Base-by-base conservation (phyloP, 2,888 invertebrate genomes). In the Tanypteryx hageni region DNA sequence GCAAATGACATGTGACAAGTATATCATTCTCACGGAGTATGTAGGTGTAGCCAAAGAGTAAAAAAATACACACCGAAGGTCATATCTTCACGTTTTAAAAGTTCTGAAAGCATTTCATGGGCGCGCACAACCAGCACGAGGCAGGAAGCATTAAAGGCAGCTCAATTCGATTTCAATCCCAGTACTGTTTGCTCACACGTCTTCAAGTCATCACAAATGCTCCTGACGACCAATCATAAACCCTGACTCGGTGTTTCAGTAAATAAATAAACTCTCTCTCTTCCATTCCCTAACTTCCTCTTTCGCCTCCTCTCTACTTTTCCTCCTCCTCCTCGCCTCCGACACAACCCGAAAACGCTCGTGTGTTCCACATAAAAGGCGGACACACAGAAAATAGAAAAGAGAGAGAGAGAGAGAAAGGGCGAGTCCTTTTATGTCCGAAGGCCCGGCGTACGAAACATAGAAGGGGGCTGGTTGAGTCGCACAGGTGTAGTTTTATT, bases 191-290 rank as follows among this genome's bases (percentile, higher is more conserved):
- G 27, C 76, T 27, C 76, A 27, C 76, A 76, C 76, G 76, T 76
- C 76, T 76, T 76, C 76, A 11, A 76, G 76, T 76, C 76, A 76
- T 76, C 76, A 76, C 76, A 76, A 76, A 76, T 27, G 27, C 76
- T 27, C 27, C 27, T 13, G 9, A 76, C 27, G 27, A 9, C 76
- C 76, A 27, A 76, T 76, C 76, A 76, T 76, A 76, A 76, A 76
- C 76, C 44, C 44, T 44, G 44, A 44, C 44, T 27, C 22, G 11
- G 27, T 27, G 76, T 76, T 76, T 11, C 76, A 27, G 76, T 76
- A 76, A 76, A 76, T 76, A 76, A 76, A 76, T 27, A 76, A 27
- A 10, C 76, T 76, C 27, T 11, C 10, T 8, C 11, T 68, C 16
- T 76, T 11, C 76, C 76, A 27, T 76, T 22, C 27, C 27, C 44